phyloP scores from a whole-genome alignment of 2,888 invertebrate genomes.

The Caenorhabditis becei region DNA sequence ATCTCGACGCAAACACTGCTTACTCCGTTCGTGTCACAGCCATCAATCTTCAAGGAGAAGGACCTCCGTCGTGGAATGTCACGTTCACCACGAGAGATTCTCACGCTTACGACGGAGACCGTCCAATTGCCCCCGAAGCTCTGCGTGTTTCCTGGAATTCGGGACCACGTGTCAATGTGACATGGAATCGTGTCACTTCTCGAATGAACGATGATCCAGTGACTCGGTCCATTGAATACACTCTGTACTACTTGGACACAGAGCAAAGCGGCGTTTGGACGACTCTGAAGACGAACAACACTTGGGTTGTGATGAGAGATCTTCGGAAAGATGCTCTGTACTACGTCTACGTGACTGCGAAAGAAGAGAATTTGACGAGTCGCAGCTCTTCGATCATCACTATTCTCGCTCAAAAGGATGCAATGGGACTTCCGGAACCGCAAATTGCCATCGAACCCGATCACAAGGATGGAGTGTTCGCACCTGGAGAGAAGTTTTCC shows the following conservation, averaged over 20 bases:
- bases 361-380: slow-evolving; percentile 57
- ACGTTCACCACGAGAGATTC: slow-evolving; percentile 67
- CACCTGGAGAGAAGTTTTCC: slow-evolving; percentile 58
- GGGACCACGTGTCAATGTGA: slow-evolving; percentile 69
- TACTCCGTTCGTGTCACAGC: slow-evolving; percentile 66
- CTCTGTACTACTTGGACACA: slow-evolving; percentile 65
- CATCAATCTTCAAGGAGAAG: slow-evolving; percentile 58
- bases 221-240: slow-evolving; percentile 52
- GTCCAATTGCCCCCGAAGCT: slow-evolving; percentile 65
- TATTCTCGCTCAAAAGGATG: slow-evolving; percentile 68
- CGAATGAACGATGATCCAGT: slow-evolving; percentile 51
- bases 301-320: slow-evolving; percentile 69
- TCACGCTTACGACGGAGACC: slow-evolving; percentile 44
- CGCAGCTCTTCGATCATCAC: slow-evolving; percentile 70
- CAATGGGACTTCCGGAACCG: slow-evolving; percentile 70
- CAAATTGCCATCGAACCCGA: slow-evolving; percentile 60
- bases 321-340: slow-evolving; percentile 63
- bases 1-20: slow-evolving; percentile 43
- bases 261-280: slow-evolving; percentile 65
- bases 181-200: slow-evolving; percentile 66
- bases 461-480: slow-evolving; percentile 56
- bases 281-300: slow-evolving; percentile 62
- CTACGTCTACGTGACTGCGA: slow-evolving; percentile 69
- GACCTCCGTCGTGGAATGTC: slow-evolving; percentile 71
- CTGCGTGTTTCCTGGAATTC: slow-evolving; percentile 70